Conservation (phyloP, 2,797 vertebrate genomes). For the Coccyzus lansbergi region DNA sequence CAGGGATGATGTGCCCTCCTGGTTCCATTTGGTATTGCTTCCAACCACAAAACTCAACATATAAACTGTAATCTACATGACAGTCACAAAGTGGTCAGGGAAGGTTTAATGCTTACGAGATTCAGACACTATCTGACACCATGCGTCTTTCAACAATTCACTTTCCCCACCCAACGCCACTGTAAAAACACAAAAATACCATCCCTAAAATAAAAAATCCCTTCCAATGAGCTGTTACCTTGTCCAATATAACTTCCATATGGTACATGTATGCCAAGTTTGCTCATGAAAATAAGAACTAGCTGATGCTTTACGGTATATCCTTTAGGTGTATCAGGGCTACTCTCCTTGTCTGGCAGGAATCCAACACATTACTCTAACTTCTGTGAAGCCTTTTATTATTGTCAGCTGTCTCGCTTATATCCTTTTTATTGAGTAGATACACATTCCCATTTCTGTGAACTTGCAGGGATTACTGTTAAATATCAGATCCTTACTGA, state of each 20-base stretch:
- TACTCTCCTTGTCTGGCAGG: neutral
- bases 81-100: neutral
- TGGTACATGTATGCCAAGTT: fast-evolving
- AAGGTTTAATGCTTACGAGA: neutral
- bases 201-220: neutral
- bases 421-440: neutral
- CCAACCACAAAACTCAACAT: neutral
- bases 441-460: neutral
- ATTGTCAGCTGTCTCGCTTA: neutral
- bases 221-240: neutral
- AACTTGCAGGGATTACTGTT: neutral
- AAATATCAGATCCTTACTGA: neutral
- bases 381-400: neutral
- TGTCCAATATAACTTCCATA: neutral
- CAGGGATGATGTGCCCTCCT: neutral
- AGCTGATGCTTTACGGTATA: neutral
- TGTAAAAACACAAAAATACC: neutral
- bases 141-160: neutral
- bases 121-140: neutral
- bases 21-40: neutral
- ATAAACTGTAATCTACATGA: neutral
- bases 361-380: neutral
- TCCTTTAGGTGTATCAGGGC: neutral
- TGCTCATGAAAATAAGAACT: neutral
- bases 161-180: fast-evolving